A percentile compares a stretch with the other conserved stretches of the same genome.
Evolutionary conservation across 2,113 vertebrate species (phyloP).

Genomic region (Lepus timidus): DNA sequence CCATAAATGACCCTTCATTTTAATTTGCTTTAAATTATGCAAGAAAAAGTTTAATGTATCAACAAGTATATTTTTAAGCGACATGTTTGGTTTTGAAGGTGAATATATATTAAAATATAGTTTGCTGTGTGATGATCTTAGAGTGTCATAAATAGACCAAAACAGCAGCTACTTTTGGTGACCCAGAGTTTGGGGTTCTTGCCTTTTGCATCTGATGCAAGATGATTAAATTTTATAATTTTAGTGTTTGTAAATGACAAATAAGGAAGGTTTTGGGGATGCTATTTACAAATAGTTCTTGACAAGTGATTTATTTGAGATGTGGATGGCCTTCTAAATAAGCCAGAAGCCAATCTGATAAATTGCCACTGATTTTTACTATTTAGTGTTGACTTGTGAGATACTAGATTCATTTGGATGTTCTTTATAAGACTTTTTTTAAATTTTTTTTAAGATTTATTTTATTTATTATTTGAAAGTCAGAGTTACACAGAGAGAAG

Average conservation of each 20-base stretch:
- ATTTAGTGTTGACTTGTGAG: constrained; percentile 46
- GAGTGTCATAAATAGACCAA: constrained; percentile 5
- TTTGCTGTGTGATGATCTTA: not conserved
- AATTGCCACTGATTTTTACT: not conserved
- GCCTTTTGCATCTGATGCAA: not conserved
- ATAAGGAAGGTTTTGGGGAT: not conserved
- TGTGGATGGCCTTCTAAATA: not conserved
- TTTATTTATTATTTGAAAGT: no score
- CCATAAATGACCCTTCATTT: not conserved
- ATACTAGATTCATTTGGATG: not conserved
- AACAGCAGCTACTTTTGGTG: not conserved
- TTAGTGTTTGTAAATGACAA: constrained; percentile 32
- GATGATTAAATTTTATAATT: constrained; percentile 1
- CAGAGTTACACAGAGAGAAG: no score
- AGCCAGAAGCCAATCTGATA: constrained; percentile 37
- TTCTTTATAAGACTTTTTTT: not conserved
- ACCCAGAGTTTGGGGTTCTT: not conserved
- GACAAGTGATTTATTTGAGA: not conserved
- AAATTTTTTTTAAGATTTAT: no score
- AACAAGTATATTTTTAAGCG: constrained; percentile 2
- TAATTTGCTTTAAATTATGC: not conserved
- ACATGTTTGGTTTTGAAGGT: not conserved
- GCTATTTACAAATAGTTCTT: not conserved
- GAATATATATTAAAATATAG: not conserved
- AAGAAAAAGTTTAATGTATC: constrained; percentile 25